Percentiles rank a stretch among this genome's conserved stretches.
Conservation (phyloP, 2,113 vertebrate genomes). For the Scopus umbretta region DNA sequence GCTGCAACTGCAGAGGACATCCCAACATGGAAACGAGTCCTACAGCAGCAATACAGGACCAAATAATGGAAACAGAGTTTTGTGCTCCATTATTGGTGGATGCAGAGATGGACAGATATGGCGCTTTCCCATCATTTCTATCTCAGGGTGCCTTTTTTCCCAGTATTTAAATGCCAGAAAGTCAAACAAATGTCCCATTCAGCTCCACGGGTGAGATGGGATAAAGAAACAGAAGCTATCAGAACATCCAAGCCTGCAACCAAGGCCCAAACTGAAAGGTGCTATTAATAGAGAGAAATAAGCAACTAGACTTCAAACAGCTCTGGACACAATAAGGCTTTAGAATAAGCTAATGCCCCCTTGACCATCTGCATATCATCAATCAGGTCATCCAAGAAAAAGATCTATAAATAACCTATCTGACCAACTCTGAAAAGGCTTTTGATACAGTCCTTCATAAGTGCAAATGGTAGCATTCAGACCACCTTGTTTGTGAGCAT, state of each 20-base stretch:
- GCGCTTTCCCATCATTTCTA: background rate
- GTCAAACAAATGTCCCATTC: slow-evolving; percentile 46
- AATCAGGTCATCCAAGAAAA: slow-evolving; percentile 62
- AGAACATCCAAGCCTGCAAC: slow-evolving; percentile 18
- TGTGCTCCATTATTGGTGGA: background rate
- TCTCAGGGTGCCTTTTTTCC: background rate
- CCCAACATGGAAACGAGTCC: background rate
- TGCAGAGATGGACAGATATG: background rate
- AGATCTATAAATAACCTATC: slow-evolving; percentile 57
- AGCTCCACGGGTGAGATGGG: slow-evolving; percentile 10
- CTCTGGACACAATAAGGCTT: slow-evolving; percentile 51
- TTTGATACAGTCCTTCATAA: slow-evolving; percentile 12
- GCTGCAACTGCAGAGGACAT: background rate
- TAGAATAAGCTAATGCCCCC: slow-evolving; percentile 13
- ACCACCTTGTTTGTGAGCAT: slow-evolving; percentile 13
- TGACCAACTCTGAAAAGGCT: slow-evolving; percentile 48
- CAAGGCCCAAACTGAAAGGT: slow-evolving; percentile 45
- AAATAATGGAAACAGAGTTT: background rate
- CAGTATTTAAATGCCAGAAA: background rate
- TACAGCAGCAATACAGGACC: background rate
- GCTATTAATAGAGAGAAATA: slow-evolving; percentile 59
- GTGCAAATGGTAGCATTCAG: slow-evolving; percentile 11
- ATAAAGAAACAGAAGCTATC: slow-evolving; percentile 41
- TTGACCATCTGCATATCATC: slow-evolving; percentile 64
- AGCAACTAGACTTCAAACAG: slow-evolving; percentile 60